Evolutionary conservation across 2,888 invertebrate species (phyloP).

Genomic region (Drosophila ezoana): DNA sequence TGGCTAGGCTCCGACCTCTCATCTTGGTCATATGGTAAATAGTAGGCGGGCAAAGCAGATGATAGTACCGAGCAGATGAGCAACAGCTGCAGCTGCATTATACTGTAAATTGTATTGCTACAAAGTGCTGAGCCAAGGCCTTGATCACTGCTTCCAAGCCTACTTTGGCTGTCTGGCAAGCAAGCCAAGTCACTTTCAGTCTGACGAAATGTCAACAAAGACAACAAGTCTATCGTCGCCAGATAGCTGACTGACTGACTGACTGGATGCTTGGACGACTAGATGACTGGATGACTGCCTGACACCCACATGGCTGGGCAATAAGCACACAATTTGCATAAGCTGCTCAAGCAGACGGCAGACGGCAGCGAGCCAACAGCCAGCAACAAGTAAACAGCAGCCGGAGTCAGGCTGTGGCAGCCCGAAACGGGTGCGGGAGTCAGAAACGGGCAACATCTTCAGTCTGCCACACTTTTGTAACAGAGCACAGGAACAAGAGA

Average conservation of each 20-base stretch:
- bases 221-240: slow-evolving; percentile 72
- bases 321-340: slow-evolving; percentile 77
- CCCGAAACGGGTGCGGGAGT: slow-evolving; percentile 35
- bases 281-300: slow-evolving; percentile 54
- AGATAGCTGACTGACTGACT: slow-evolving; percentile 50
- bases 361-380: slow-evolving; percentile 18
- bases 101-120: slow-evolving; percentile 19
- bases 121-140: not conserved
- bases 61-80: slow-evolving; percentile 14
- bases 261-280: slow-evolving; percentile 30
- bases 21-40: slow-evolving; percentile 7
- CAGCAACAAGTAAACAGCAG: slow-evolving; percentile 33
- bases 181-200: slow-evolving; percentile 49
- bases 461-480: slow-evolving; percentile 61
- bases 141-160: slow-evolving; percentile 53
- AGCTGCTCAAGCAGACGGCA: slow-evolving; percentile 61
- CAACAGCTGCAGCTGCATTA: slow-evolving; percentile 14
- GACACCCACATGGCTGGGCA: slow-evolving; percentile 77
- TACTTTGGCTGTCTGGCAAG: slow-evolving; percentile 54
- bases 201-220: slow-evolving; percentile 79
- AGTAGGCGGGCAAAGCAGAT: slow-evolving; percentile 21
- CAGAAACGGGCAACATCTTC: slow-evolving; percentile 58
- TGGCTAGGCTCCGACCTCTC: not conserved
- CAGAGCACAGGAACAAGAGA: slow-evolving; percentile 9
- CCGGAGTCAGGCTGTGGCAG: slow-evolving; percentile 36